Evolutionary conservation across 2,888 invertebrate genomes (phyloP).

Genomic region (Idaea biselata): DNA sequence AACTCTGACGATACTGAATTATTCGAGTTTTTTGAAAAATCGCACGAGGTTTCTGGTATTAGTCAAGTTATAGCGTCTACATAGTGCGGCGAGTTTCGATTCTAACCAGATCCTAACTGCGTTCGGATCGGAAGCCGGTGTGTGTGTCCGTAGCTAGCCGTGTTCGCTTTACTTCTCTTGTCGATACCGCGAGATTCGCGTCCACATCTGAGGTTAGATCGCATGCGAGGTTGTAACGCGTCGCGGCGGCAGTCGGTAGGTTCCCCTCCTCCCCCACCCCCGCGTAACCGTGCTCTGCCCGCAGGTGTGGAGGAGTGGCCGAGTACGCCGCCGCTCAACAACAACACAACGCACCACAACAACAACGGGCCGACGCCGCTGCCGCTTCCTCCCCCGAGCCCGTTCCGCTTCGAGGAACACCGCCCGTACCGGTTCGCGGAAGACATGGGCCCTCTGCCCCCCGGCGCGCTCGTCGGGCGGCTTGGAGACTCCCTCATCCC

Average conservation of each 20-base stretch:
- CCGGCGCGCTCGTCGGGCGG: constrained; percentile 90
- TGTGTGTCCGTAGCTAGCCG: constrained; percentile 63
- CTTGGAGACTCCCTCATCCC: constrained; percentile 95
- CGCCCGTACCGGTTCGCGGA: constrained; percentile 92
- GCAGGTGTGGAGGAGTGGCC: constrained; percentile 79
- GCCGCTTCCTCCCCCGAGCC: constrained; percentile 79
- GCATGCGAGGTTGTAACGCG: constrained; percentile 52
- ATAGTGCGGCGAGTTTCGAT: neutral
- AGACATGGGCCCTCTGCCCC: constrained; percentile 86
- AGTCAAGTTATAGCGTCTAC: constrained; percentile 31
- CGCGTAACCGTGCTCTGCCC: constrained; percentile 78
- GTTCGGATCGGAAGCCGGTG: constrained; percentile 8
- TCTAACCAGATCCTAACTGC: constrained; percentile 1
- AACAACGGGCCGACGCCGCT: constrained; percentile 74
- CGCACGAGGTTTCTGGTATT: constrained; percentile 8
- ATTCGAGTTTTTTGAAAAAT: neutral
- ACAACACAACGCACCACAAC: constrained; percentile 80
- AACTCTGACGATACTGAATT: constrained; percentile 25
- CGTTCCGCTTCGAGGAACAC: constrained; percentile 91
- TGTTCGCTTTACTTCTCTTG: constrained; percentile 65
- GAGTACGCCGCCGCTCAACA: constrained; percentile 76
- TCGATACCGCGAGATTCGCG: constrained; percentile 32
- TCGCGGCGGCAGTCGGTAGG: constrained; percentile 56
- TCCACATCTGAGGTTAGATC: constrained; percentile 48
- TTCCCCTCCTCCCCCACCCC: constrained; percentile 86